Percentiles rank a stretch among this genome's conserved stretches.
These are phyloP conservation scores for Spilosoma lubricipeda DNA, from an alignment of 2,888 invertebrate genomes.

Conservation along the genomic window DNA sequence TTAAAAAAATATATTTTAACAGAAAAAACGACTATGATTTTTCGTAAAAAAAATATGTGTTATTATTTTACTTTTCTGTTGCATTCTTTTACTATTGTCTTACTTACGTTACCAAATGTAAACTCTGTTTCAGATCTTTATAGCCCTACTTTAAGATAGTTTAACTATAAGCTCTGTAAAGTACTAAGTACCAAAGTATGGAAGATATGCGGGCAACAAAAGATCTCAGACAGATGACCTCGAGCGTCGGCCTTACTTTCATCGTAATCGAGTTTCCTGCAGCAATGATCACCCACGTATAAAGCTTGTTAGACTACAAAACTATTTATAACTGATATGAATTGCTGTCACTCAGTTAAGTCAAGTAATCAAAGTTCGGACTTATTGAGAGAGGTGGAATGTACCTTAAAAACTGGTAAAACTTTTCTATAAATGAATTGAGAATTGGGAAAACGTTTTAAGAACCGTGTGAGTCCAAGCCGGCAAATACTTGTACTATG, in stretches of 20 bases:
- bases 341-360: neutral
- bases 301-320: slow-evolving; percentile 27
- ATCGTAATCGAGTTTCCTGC: slow-evolving; percentile 45
- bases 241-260: slow-evolving; percentile 50
- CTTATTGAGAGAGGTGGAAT: neutral
- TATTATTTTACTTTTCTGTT: no score
- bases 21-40: no score
- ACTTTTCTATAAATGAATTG: neutral
- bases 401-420: neutral
- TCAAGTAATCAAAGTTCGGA: neutral
- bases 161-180: neutral
- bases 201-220: slow-evolving; percentile 14
- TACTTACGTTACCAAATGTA: no score
- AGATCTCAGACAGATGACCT: slow-evolving; percentile 38
- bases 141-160: no score
- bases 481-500: neutral
- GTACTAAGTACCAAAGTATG: neutral
- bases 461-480: neutral
- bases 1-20: no score
- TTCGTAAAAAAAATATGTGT: no score
- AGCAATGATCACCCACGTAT: slow-evolving; percentile 30
- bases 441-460: neutral
- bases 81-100: no score
- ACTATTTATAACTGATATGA: slow-evolving; percentile 1
- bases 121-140: no score